Evolutionary conservation across 2,888 invertebrate species (phyloP), one percentile per base, ranked within the genome.

Genomic region (Eledona agricola): DNA sequence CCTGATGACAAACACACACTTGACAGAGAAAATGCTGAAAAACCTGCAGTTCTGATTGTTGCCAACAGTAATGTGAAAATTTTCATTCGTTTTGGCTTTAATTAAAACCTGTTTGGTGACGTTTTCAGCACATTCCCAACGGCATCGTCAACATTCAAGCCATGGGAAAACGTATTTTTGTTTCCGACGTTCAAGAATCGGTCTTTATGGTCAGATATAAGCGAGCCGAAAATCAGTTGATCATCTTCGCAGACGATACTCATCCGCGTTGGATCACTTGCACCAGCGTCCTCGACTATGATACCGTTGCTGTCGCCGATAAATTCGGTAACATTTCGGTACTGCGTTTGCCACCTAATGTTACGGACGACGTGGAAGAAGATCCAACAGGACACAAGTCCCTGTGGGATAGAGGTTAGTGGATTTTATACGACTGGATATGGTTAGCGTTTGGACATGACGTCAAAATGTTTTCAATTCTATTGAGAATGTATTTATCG

Each of bases 341-440:
- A 47, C 50, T 71, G 68, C 83, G 96, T 28, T 75, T 97, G 45
- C 95, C 98, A 0, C 86, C 89, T 42, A 93, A 93, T 50, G 90
- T 96, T 1, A 91, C 90, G 13, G 99, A 99, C 77, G 98, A 99
- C 72, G 96, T 99, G 0, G 98, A 99, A 74, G 99, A 99, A 77
- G 99, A 99, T 78, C 99, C 98, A 0, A 98, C 98, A 0, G 98
- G 98, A 28, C 96, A 96, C 70, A 96, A 97, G 75, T 94, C 97
- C 0, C 79, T 99, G 0, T 99, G 98, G 98, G 92, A 92, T 72
- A 83, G 91, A 73, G 88, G 83, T 78, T 69, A 72, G 9, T 53
- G 64, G 51, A 22, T 16, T 37, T 17, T 5, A n/a, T 17, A 40
- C 20, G 2, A 17, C n/a, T 35, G 10, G 2, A 11, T n/a, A 15